Percentiles rank a stretch among this genome's conserved stretches.
Conservation (phyloP, 2,888 invertebrate species). For the Xylota segnis region DNA sequence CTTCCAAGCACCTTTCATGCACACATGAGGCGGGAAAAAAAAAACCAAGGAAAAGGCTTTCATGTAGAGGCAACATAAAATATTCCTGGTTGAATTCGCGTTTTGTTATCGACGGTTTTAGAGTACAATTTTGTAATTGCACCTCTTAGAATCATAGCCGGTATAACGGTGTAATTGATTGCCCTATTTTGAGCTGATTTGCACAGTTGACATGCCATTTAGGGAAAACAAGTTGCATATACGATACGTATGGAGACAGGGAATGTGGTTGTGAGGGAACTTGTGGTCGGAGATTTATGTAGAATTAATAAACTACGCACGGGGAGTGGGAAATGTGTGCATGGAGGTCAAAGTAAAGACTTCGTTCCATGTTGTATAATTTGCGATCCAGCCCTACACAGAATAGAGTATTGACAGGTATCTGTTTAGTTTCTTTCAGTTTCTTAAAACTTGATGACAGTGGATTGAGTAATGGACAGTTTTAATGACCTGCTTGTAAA, state of each 20-base stretch:
- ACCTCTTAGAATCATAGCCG: conserved; percentile 71
- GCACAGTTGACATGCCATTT: conserved; percentile 74
- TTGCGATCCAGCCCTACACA: no score
- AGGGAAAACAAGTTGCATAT: conserved; percentile 26
- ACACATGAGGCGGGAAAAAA: background rate
- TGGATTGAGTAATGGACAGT: no score
- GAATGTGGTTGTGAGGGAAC: conserved; percentile 14
- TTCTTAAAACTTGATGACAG: no score
- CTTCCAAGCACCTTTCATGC: conserved; percentile 24
- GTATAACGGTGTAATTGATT: conserved; percentile 76
- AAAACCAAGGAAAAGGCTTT: conserved; percentile 43
- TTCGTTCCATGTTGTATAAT: background rate
- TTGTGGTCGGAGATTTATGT: background rate
- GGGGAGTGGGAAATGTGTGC: background rate
- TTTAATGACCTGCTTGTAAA: no score
- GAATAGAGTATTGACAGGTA: no score
- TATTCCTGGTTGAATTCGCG: conserved; percentile 70
- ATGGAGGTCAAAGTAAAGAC: background rate
- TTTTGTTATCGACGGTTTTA: conserved; percentile 75
- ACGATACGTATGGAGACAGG: background rate
- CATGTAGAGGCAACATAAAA: conserved; percentile 67
- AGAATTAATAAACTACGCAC: background rate
- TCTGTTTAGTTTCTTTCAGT: no score
- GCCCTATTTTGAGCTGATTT: conserved; percentile 76
- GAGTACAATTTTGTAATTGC: conserved; percentile 76